Evolutionary conservation across 2,888 invertebrate species (phyloP).

Genomic region (Drosophila nr. perissopoda): DNA sequence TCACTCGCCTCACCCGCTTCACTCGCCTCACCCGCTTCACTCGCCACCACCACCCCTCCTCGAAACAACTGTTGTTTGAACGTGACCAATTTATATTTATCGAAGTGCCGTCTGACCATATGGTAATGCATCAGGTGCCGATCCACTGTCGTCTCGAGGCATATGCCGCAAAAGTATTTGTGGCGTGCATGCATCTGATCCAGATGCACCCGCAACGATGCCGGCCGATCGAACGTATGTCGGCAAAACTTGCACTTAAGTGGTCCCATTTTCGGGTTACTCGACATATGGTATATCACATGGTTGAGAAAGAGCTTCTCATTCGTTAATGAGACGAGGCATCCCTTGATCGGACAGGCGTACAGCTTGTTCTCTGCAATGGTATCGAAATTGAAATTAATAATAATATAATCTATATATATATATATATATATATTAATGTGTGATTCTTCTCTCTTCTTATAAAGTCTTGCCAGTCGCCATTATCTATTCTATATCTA

Average conservation of each 20-base stretch:
- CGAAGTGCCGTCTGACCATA: constrained; percentile 86
- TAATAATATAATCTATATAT: neutral
- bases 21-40: no score
- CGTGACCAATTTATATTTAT: constrained; percentile 58
- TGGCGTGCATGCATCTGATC: constrained; percentile 87
- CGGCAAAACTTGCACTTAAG: constrained; percentile 67
- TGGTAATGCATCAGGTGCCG: constrained; percentile 84
- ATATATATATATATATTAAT: no score
- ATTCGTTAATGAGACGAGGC: constrained; percentile 59
- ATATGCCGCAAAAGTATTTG: constrained; percentile 87
- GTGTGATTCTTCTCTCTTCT: no score
- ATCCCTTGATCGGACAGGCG: constrained; percentile 69
- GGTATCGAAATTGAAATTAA: neutral
- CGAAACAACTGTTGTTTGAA: constrained; percentile 8
- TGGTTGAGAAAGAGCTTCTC: constrained; percentile 66
- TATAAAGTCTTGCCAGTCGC: no score
- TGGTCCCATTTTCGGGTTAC: constrained; percentile 41
- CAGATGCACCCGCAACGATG: constrained; percentile 86
- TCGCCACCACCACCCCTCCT: no score
- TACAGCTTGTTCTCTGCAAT: constrained; percentile 68
- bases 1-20: neutral
- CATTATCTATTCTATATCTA: no score
- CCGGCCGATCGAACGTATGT: constrained; percentile 53
- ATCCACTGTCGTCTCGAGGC: constrained; percentile 84
- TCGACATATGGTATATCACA: constrained; percentile 64